phyloP scores from a whole-genome alignment of 2,888 invertebrate species.

The Calameuta filiformis region DNA sequence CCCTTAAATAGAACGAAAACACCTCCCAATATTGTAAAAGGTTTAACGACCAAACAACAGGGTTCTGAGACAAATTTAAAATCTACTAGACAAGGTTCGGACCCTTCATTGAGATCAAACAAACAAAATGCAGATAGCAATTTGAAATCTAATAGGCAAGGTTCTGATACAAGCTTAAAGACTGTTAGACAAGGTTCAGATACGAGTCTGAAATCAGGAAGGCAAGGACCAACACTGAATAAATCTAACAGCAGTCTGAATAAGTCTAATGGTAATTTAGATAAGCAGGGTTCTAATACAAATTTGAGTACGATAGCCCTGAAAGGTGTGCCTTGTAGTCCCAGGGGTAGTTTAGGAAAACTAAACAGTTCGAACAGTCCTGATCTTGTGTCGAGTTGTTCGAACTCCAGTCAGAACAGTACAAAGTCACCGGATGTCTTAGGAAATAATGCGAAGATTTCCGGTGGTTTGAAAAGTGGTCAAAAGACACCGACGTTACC shows the following conservation, averaged over 20 bases:
- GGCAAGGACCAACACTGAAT: slow-evolving; percentile 8
- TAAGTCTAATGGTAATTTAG: slow-evolving; percentile 32
- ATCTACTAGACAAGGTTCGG: slow-evolving; percentile 21
- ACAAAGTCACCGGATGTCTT: slow-evolving; percentile 67
- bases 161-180: slow-evolving; percentile 29
- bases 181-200: slow-evolving; percentile 44
- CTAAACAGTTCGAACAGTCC: slow-evolving; percentile 73
- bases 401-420: slow-evolving; percentile 54
- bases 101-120: slow-evolving; percentile 17
- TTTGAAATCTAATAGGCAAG: slow-evolving; percentile 34
- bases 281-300: slow-evolving; percentile 22
- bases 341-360: slow-evolving; percentile 47
- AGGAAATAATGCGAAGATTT: slow-evolving; percentile 33
- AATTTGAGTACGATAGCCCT: slow-evolving; percentile 8
- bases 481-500: slow-evolving; percentile 62
- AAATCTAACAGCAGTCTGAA: slow-evolving; percentile 27
- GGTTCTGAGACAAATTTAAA: slow-evolving; percentile 13
- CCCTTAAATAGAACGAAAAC: slow-evolving; percentile 48
- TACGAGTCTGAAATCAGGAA: slow-evolving; percentile 37
- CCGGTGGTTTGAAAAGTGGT: slow-evolving; percentile 53
- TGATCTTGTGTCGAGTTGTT: slow-evolving; percentile 79
- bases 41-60: slow-evolving; percentile 30
- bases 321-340: slow-evolving; percentile 48
- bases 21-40: slow-evolving; percentile 39
- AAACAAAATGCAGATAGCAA: slow-evolving; percentile 35